Evolutionary conservation across 2,113 vertebrate species (phyloP).

Genomic region (Rhea pennata): DNA sequence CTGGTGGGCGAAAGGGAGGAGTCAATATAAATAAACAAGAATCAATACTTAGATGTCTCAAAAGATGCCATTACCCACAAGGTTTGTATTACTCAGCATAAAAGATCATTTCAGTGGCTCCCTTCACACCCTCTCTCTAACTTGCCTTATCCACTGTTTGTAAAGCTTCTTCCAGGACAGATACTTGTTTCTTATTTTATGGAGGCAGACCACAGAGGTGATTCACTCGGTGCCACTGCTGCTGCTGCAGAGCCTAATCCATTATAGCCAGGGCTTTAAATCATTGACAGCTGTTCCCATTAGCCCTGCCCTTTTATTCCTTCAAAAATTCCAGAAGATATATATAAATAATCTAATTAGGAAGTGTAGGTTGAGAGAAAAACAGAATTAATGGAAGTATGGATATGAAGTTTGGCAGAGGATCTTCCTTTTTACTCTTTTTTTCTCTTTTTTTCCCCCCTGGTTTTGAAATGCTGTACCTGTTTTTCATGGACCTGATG

Average conservation of each 20-base stretch:
- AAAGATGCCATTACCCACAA: not conserved
- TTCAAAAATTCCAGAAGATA: not conserved
- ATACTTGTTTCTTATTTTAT: not conserved
- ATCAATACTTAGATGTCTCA: not conserved
- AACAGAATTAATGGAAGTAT: not conserved
- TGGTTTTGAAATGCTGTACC: not conserved
- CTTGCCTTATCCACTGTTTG: not conserved
- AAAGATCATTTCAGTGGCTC: not conserved
- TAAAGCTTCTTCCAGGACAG: not conserved
- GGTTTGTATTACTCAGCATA: fast-evolving
- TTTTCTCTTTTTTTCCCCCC: no score
- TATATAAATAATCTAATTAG: not conserved
- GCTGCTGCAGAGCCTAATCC: not conserved
- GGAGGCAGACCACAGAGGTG: not conserved
- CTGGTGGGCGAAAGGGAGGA: not conserved
- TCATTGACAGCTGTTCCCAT: not conserved
- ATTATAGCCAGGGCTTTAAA: not conserved
- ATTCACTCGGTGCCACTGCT: not conserved
- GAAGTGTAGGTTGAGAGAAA: not conserved
- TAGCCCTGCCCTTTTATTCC: not conserved
- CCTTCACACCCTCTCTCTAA: not conserved
- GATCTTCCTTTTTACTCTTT: fast-evolving
- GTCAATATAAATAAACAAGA: not conserved
- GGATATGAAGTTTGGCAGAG: not conserved
- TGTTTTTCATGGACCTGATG: not conserved